Conservation (phyloP, 2,797 vertebrate genomes). For the Chaenodraco wilsoni region DNA sequence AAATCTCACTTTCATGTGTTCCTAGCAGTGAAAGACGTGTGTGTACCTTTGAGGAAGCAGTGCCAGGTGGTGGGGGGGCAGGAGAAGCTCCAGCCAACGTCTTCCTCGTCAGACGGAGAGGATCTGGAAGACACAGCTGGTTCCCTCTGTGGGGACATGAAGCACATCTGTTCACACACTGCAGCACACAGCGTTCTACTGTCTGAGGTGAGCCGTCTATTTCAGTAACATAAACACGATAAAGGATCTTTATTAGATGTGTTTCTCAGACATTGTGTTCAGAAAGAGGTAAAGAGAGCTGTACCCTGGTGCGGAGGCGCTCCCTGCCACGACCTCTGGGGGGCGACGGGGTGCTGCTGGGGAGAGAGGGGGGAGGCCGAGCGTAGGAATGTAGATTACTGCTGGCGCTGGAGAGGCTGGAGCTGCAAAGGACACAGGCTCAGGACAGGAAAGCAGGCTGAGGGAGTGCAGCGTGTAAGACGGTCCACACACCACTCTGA, state of each 20-base stretch:
- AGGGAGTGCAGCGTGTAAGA: too few species aligned
- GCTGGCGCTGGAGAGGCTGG: constrained; percentile 90
- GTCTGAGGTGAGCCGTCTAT: neutral
- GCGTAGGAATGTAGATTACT: constrained; percentile 99
- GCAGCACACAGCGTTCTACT: neutral
- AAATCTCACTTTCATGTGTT: neutral
- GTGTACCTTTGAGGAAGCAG: constrained; percentile 95
- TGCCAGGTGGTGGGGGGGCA: constrained; percentile 97
- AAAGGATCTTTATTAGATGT: neutral
- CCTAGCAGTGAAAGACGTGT: neutral
- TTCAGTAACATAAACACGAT: neutral
- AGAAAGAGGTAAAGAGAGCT: neutral
- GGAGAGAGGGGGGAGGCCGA: constrained; percentile 86
- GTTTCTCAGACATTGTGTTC: neutral
- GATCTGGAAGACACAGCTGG: constrained; percentile 94
- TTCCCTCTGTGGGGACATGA: constrained; percentile 83
- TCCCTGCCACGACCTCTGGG: constrained; percentile 85
- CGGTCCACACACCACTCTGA: neutral
- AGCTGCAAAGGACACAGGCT: constrained; percentile 75
- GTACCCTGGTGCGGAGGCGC: constrained; percentile 81
- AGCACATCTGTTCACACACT: neutral
- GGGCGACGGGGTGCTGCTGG: constrained; percentile 80
- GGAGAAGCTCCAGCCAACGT: constrained; percentile 96
- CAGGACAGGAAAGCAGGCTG: too few species aligned
- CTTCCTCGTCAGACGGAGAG: constrained; percentile 92